phyloP scores from a whole-genome alignment of 2,797 vertebrate species.

The Cygnus olor region DNA sequence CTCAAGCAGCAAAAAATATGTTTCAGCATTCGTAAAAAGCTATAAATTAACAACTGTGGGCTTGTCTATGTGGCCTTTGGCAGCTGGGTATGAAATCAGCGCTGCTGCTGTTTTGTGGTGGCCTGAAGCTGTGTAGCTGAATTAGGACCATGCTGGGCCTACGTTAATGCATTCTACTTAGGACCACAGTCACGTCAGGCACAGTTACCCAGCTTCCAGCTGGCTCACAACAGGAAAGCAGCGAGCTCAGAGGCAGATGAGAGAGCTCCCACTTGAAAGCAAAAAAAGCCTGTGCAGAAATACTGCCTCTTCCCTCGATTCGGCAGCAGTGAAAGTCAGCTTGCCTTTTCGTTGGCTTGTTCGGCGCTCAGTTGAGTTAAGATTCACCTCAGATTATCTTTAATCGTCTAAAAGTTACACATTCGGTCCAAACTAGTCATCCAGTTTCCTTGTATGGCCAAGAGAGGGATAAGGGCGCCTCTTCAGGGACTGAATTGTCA shows the following conservation, averaged over 20 bases:
- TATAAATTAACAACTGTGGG: not conserved
- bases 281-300: not conserved
- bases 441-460: not conserved
- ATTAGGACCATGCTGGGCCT: conserved; percentile 9
- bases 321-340: too few species aligned
- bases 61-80: not conserved
- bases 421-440: not conserved
- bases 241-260: not conserved
- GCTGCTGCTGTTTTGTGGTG: conserved; percentile 22
- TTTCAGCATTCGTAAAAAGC: not conserved
- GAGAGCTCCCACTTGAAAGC: not conserved
- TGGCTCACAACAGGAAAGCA: not conserved
- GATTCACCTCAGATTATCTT: not conserved
- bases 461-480: not conserved
- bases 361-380: not conserved
- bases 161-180: not conserved
- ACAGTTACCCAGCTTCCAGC: conserved; percentile 13
- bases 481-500: not conserved
- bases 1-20: not conserved
- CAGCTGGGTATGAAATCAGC: not conserved
- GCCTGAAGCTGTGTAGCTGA: conserved; percentile 17
- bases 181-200: not conserved
- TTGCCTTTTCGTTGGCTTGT: not conserved
- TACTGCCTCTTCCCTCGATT: not conserved
- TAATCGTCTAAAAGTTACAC: not conserved